phyloP scores from a whole-genome alignment of 2,113 vertebrate species.

The Bujurquina vittata region DNA sequence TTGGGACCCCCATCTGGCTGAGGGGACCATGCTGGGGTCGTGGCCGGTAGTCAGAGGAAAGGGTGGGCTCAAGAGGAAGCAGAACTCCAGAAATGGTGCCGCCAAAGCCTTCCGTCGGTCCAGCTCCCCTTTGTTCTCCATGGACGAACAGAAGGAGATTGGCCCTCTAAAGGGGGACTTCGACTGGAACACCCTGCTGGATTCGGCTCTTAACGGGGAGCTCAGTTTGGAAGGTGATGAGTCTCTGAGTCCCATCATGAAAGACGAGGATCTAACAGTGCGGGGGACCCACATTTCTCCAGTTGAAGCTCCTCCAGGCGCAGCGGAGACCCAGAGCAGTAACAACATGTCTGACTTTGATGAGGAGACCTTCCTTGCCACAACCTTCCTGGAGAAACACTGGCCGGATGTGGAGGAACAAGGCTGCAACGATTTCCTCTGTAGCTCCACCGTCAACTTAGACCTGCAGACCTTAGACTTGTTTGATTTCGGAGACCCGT shows the following conservation, averaged over 20 bases:
- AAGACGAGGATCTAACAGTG: slow-evolving; percentile 79
- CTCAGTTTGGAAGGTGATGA: slow-evolving; percentile 86
- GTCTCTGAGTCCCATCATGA: slow-evolving; percentile 79
- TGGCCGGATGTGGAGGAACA: slow-evolving; percentile 90
- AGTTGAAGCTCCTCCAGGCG: slow-evolving; percentile 23
- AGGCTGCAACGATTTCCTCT: slow-evolving; percentile 79
- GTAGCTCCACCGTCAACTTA: slow-evolving; percentile 78
- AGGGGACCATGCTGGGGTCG: slow-evolving; percentile 74
- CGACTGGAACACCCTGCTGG: slow-evolving; percentile 94
- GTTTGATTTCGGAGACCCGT: slow-evolving; percentile 83
- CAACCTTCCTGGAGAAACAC: slow-evolving; percentile 89
- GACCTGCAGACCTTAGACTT: too few relatives aligned
- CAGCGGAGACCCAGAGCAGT: background rate
- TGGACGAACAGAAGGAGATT: slow-evolving; percentile 87
- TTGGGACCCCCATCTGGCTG: slow-evolving; percentile 72
- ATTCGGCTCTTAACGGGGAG: slow-evolving; percentile 84
- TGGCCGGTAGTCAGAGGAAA: slow-evolving; percentile 68
- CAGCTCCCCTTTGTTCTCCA: slow-evolving; percentile 83
- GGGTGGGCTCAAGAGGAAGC: slow-evolving; percentile 81
- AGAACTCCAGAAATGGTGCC: slow-evolving; percentile 66
- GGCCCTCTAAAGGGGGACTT: slow-evolving; percentile 92
- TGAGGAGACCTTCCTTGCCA: slow-evolving; percentile 89
- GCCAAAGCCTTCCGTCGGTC: slow-evolving; percentile 78
- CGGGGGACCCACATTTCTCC: slow-evolving; percentile 72
- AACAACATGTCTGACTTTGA: slow-evolving; percentile 83